Evolutionary conservation across 2,113 vertebrate species (phyloP), one percentile per base, ranked within the genome.

Genomic region (Chrysemys picta): DNA sequence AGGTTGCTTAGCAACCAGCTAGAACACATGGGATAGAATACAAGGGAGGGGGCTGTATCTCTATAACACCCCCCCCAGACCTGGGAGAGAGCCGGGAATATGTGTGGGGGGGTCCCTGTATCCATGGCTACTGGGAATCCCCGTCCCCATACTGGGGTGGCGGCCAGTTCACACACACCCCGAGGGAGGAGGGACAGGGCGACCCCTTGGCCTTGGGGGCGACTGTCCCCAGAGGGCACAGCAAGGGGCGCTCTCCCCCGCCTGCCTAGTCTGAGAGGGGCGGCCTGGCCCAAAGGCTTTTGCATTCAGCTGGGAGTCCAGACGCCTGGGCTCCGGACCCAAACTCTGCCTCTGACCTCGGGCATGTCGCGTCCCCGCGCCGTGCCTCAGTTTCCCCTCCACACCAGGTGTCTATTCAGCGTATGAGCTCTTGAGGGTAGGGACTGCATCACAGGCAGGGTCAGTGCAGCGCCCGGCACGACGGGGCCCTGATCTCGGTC

Each of bases 1-100:
- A 38, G n/a, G 85, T 88, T 78, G 69, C 90, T 79, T 59, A 87
- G 90, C 90, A 92, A 92, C 85, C 49, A 69, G 16, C 35, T 69
- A 38, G 65, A 69, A 38, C 35, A n/a, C 35, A n/a, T 21, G 14
- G 35, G 65, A 21, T 38, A 69, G 8, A 38, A 21, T 35, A 69
- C 19, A 21, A 21, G 17, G 29, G 59, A 35, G 65, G 35, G 65
- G 17, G 29, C 29, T 62, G 31, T 13, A 31, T 14, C 29, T 62
- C 29, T 29, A 54, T 21, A 54, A 53, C 29, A 12, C 12, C 57
- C 59, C 12, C 54, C 22, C 22, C 3, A 31, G 6, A 3, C 29
- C 29, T 69, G 31, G 8, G 62, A 65, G 31, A n/a, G 31, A 65
- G 31, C 62, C 4, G 8, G 13, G 31, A 35, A 13, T 14, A 14